Percentiles rank a stretch among this genome's conserved stretches.
These are phyloP conservation scores for Capromys pilorides DNA, from an alignment of 2,797 vertebrate species.

Conservation along the genomic window DNA sequence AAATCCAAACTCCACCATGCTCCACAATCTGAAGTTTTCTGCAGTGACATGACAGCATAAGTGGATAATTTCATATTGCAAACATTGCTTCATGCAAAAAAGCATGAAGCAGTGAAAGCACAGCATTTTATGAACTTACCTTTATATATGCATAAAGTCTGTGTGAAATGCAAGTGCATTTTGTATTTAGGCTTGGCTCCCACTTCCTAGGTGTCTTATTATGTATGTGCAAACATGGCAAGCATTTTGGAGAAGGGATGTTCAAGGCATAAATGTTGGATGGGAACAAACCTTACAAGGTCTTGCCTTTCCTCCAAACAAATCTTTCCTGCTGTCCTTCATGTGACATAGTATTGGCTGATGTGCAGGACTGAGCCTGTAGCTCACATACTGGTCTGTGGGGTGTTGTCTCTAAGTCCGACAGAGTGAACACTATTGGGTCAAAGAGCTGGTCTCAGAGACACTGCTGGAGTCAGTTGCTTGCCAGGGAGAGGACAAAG, in stretches of 20 bases:
- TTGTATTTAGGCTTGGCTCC: not conserved
- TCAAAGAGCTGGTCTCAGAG: not conserved
- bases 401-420: not conserved
- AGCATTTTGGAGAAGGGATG: not conserved
- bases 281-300: not conserved
- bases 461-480: not conserved
- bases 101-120: not conserved
- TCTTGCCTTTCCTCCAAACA: too few species aligned
- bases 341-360: not conserved
- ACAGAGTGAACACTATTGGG: not conserved
- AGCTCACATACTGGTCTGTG: not conserved
- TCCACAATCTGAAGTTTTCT: not conserved
- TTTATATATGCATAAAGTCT: not conserved
- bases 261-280: not conserved
- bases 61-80: not conserved
- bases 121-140: not conserved
- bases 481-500: not conserved
- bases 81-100: not conserved
- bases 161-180: not conserved
- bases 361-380: not conserved
- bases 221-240: not conserved
- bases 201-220: not conserved
- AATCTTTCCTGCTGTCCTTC: not conserved
- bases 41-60: not conserved
- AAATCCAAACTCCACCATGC: too few species aligned